These are phyloP conservation scores for Prosopocoilus inquinatus DNA, from an alignment of 2,888 invertebrate species.

Conservation along the genomic window DNA sequence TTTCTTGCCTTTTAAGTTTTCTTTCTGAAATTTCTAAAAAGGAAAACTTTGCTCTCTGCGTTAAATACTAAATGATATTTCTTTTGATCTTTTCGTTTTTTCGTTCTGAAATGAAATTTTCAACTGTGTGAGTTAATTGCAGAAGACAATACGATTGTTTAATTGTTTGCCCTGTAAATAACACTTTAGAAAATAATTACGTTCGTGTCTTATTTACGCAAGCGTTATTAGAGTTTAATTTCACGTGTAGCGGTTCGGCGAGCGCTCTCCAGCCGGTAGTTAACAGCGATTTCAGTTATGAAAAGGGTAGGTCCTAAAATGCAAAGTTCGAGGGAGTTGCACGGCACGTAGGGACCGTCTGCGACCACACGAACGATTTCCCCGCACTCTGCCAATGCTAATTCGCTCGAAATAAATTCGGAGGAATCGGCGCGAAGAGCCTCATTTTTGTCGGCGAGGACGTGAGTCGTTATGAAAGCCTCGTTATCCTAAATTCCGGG, in stretches of 20 bases:
- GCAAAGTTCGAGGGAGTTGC: constrained; percentile 11
- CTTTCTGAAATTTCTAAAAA: too few species aligned
- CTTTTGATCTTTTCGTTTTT: too few species aligned
- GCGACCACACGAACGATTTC: constrained; percentile 7
- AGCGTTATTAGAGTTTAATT: constrained; percentile 10
- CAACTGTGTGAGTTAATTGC: too few species aligned
- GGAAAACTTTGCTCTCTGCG: too few species aligned
- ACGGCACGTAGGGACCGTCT: constrained; percentile 14
- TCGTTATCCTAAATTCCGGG: constrained; percentile 16
- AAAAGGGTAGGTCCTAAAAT: constrained; percentile 8
- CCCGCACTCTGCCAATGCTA: constrained; percentile 8
- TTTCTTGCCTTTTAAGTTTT: too few species aligned
- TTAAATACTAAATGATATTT: too few species aligned
- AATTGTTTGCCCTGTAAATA: background rate
- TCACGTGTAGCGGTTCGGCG: constrained; percentile 3
- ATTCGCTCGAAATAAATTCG: constrained; percentile 11
- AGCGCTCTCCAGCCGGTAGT: constrained; percentile 2
- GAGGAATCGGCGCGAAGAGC: background rate
- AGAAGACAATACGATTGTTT: too few species aligned
- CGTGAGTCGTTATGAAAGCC: constrained; percentile 17
- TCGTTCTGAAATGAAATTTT: too few species aligned
- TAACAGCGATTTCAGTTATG: constrained; percentile 12
- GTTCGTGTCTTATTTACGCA: background rate
- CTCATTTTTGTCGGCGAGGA: constrained; percentile 12
- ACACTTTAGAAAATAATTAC: background rate